Base-by-base conservation (phyloP, 2,113 vertebrate genomes). In the Semnornis frantzii region DNA sequence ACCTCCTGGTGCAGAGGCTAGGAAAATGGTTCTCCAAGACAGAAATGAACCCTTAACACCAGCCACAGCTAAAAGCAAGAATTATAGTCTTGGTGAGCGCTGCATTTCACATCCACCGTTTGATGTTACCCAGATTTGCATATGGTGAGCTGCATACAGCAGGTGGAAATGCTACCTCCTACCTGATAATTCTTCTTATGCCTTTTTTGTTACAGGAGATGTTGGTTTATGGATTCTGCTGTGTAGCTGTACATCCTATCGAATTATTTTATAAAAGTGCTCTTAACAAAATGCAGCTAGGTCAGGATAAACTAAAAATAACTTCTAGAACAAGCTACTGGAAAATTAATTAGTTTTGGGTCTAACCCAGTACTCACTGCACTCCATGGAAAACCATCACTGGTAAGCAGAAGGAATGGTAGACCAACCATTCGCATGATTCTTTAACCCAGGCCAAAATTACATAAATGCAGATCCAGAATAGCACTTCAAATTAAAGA, bases 301-400 rank as follows among this genome's bases (percentile, higher is more conserved):
- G 91, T 90, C 94, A 95, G 92, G 92, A 86, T 63, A 83, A 89
- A 90, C 69, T 92, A 94, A 96, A 97, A 95, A 97, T 96, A 95
- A 50, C 72, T 91, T 84, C 48, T 65, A 92, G 87, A 94, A 72
- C 57, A 90, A 85, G 85, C 37, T 76, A 76, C 69, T 57, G 90
- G 78, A 87, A 92, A 96, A 91, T 93, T 94, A 94, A 95, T 97
- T 93, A 93, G 57, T 94, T 94, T 89, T 54, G 72, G 59, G 68
- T 88, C 63, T 87, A 95, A 89, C 69, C 75, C 63, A 64, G 55
- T 88, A 85, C 58, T 76, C 79, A 27, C 59, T 55, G 33, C 25
- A 18, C 28, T 79, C 55, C 52, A 50, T 73, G 74, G 79, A 65
- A 92, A 89, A 55, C 66, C 50, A 50, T 66, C 31, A 28, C 17